phyloP scores from a whole-genome alignment of 2,797 vertebrate genomes.

The Hozukius guyotensis region DNA sequence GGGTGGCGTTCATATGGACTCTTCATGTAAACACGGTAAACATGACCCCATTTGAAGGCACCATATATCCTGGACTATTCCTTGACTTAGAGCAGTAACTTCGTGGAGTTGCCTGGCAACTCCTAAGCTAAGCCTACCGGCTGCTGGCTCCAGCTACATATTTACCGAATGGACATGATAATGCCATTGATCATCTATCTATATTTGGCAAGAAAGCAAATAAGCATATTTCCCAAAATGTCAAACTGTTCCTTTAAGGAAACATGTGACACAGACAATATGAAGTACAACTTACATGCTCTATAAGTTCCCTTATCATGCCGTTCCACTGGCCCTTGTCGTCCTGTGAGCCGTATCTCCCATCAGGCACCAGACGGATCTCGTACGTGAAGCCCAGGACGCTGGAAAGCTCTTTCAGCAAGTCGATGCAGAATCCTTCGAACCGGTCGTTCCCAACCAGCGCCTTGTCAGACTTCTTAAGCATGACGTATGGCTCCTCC shows the following conservation, averaged over 20 bases:
- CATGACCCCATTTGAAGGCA: neutral
- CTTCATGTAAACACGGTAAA: neutral
- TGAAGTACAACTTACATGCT: constrained; percentile 90
- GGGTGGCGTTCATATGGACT: neutral
- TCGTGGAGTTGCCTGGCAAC: constrained; percentile 17
- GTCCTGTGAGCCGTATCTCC: constrained; percentile 95
- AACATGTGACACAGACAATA: neutral
- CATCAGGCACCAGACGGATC: constrained; percentile 95
- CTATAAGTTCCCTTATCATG: constrained; percentile 97
- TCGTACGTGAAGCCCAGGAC: constrained; percentile 96
- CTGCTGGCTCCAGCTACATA: neutral
- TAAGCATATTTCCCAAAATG: neutral
- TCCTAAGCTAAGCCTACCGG: neutral
- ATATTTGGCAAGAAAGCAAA: neutral
- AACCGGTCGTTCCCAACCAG: constrained; percentile 96
- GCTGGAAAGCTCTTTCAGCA: constrained; percentile 93
- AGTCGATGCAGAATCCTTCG: constrained; percentile 98
- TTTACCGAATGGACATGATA: neutral
- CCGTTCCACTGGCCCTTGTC: constrained; percentile 99
- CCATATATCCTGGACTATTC: neutral
- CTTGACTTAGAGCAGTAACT: neutral
- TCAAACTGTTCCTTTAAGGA: neutral
- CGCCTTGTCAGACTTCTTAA: constrained; percentile 96
- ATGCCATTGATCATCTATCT: neutral
- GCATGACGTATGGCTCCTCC: constrained; percentile 99